phyloP scores from a whole-genome alignment of 2,113 vertebrate genomes.

The Orcinus orca region DNA sequence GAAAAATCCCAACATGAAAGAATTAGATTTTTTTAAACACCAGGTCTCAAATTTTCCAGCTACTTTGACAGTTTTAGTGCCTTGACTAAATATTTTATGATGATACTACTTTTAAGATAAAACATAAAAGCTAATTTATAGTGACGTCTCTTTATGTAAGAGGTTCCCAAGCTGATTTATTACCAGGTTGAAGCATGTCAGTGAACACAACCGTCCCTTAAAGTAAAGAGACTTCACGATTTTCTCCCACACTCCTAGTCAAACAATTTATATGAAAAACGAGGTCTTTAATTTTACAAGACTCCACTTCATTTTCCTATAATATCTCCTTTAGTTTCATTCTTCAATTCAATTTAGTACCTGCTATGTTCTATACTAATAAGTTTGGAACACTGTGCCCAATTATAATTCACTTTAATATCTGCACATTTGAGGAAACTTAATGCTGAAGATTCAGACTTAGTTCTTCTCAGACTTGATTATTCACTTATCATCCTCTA shows the following conservation, averaged over 20 bases:
- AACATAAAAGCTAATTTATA: slow-evolving; percentile 72
- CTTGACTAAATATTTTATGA: slow-evolving; percentile 76
- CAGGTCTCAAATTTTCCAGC: slow-evolving; percentile 51
- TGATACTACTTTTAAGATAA: slow-evolving; percentile 62
- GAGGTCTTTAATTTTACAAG: slow-evolving; percentile 51
- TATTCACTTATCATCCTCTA: neutral
- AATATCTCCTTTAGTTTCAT: slow-evolving; percentile 45
- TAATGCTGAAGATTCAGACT: neutral
- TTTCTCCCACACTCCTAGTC: neutral
- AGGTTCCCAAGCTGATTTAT: slow-evolving; percentile 63
- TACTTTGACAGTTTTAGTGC: slow-evolving; percentile 67
- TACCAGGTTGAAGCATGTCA: slow-evolving; percentile 33
- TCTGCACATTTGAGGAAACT: neutral
- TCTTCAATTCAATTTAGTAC: slow-evolving; percentile 47
- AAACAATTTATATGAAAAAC: slow-evolving; percentile 60
- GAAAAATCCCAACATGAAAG: slow-evolving; percentile 33
- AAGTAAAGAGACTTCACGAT: slow-evolving; percentile 28
- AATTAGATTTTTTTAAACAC: neutral
- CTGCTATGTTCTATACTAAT: slow-evolving; percentile 29
- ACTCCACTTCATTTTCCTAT: slow-evolving; percentile 45
- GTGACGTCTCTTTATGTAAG: slow-evolving; percentile 56
- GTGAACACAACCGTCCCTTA: slow-evolving; percentile 41
- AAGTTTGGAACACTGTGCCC: slow-evolving; percentile 37
- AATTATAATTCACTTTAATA: slow-evolving; percentile 59
- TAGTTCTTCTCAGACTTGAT: neutral